Conservation (phyloP, 2,113 vertebrate species). For the Syngnathus scovelli region DNA sequence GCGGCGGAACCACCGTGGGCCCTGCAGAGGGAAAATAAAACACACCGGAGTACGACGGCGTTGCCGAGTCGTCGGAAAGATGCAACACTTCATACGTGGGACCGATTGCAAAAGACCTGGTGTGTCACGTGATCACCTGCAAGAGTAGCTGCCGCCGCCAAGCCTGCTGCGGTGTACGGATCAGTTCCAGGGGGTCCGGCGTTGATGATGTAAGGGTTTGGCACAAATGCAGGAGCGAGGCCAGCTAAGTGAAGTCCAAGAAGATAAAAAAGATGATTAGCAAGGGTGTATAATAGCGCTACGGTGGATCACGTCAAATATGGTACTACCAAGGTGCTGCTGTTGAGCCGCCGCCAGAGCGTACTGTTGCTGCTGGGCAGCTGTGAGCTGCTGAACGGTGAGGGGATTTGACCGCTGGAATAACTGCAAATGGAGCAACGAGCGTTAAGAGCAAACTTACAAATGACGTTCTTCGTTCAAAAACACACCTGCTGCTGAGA, state of each 20-base stretch:
- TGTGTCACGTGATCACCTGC: constrained; percentile 71
- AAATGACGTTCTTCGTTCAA: neutral
- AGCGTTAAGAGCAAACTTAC: constrained; percentile 5
- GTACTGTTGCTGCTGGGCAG: constrained; percentile 95
- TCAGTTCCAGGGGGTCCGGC: constrained; percentile 91
- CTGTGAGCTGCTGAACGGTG: constrained; percentile 90
- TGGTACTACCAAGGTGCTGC: constrained; percentile 82
- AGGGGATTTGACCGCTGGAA: constrained; percentile 91
- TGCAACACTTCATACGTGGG: neutral
- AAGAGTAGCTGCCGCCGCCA: constrained; percentile 91
- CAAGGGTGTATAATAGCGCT: neutral
- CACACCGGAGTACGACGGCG: neutral
- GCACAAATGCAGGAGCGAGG: constrained; percentile 95
- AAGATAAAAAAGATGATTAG: constrained; percentile 22
- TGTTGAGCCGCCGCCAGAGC: constrained; percentile 93
- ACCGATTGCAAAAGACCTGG: neutral
- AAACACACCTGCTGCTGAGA: constrained; percentile 92
- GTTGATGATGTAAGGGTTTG: constrained; percentile 98
- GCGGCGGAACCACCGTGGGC: constrained; percentile 91
- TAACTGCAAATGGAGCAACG: constrained; percentile 67
- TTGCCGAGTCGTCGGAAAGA: neutral
- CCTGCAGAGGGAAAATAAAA: constrained; percentile 63
- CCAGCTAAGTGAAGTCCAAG: constrained; percentile 69
- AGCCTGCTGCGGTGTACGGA: constrained; percentile 90
- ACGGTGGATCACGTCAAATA: constrained; percentile 38